These are phyloP conservation scores for Pseudorhiza aurosa DNA, from an alignment of 30 jellyfish, hydroid and myxozoan species.

Conservation along the genomic window DNA sequence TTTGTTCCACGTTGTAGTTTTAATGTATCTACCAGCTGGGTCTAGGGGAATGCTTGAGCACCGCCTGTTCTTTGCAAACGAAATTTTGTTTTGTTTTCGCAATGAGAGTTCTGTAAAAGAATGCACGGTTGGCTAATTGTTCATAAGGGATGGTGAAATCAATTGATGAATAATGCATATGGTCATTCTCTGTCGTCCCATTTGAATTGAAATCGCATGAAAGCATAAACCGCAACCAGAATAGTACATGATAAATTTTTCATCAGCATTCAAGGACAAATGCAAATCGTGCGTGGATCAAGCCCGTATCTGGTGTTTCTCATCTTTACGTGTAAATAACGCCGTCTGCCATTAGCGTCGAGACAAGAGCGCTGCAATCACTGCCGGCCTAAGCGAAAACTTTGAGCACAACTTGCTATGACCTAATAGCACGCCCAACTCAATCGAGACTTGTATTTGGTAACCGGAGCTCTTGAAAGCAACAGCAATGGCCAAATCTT, in stretches of 20 bases:
- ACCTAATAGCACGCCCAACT: no score
- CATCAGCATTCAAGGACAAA: background rate
- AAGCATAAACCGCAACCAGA: conserved; percentile 34
- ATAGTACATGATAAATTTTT: conserved; percentile 49
- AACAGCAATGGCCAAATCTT: conserved; percentile 14
- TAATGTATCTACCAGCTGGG: no score
- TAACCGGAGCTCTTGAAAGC: no score
- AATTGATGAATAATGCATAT: conserved; percentile 11
- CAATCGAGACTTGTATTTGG: no score
- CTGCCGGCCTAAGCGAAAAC: background rate
- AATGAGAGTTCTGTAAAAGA: background rate
- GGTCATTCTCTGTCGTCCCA: background rate
- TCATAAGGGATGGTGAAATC: background rate
- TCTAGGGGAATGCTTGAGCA: no score
- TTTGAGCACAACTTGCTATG: no score
- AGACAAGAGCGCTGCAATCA: background rate
- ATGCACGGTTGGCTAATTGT: conserved; percentile 29
- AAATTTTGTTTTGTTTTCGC: background rate
- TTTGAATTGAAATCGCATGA: background rate
- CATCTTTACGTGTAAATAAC: background rate
- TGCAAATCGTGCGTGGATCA: background rate
- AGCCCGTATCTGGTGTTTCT: conserved; percentile 30
- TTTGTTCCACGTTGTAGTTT: no score
- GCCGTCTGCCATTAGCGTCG: background rate
- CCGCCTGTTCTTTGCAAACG: no score